Evolutionary conservation across 30 jellyfish, hydroid and myxozoan genomes (phyloP).

Genomic region (Aurelia coerulea): DNA sequence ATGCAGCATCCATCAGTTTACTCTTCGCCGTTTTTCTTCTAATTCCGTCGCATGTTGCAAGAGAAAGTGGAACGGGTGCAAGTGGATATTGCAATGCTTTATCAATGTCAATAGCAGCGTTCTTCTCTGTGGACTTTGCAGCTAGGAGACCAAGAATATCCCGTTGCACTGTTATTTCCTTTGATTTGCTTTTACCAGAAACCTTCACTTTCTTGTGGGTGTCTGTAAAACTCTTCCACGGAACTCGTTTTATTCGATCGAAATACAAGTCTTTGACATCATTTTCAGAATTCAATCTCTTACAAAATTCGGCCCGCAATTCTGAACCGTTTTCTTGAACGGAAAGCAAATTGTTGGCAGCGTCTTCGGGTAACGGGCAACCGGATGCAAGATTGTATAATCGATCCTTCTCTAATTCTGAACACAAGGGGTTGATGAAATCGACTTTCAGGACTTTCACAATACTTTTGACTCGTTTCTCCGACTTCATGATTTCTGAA

Average conservation of each 20-base stretch:
- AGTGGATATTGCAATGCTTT: slow-evolving; percentile 51
- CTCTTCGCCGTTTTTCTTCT: slow-evolving; percentile 38
- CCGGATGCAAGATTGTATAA: slow-evolving; percentile 50
- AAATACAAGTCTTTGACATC: slow-evolving; percentile 36
- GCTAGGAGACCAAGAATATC: slow-evolving; percentile 45
- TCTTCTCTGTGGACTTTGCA: slow-evolving; percentile 42
- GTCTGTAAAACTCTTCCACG: slow-evolving; percentile 33
- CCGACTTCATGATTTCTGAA: slow-evolving; percentile 18
- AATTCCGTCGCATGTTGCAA: slow-evolving; percentile 51
- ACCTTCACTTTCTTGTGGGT: slow-evolving; percentile 44
- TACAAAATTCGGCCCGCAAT: slow-evolving; percentile 18
- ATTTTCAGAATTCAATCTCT: slow-evolving; percentile 23
- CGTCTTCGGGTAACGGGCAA: slow-evolving; percentile 45
- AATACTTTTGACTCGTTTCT: slow-evolving; percentile 4
- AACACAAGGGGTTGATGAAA: slow-evolving; percentile 33
- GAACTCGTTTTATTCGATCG: slow-evolving; percentile 31
- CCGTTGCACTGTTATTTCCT: slow-evolving; percentile 27
- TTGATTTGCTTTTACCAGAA: slow-evolving; percentile 33
- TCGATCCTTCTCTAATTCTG: slow-evolving; percentile 37
- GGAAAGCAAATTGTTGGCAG: neutral
- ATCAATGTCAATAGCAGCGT: slow-evolving; percentile 41
- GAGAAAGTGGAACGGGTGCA: slow-evolving; percentile 41
- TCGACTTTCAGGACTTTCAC: slow-evolving; percentile 30
- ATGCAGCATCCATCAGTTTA: slow-evolving; percentile 55
- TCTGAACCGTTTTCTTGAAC: slow-evolving; percentile 27